phyloP scores from a whole-genome alignment of 2,797 vertebrate species.

The Labeo calbasu region DNA sequence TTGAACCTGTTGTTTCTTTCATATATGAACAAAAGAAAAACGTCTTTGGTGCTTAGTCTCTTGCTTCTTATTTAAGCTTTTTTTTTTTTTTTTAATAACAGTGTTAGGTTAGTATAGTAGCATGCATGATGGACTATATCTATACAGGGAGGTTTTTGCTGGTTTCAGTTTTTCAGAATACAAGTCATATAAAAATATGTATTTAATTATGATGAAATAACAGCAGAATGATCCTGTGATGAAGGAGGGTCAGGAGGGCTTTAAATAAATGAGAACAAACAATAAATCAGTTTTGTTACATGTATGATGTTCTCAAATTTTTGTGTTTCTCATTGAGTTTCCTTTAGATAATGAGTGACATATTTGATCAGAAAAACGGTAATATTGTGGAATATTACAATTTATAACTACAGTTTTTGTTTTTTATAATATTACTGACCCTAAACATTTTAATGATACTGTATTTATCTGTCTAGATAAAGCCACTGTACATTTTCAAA shows the following conservation, averaged over 20 bases:
- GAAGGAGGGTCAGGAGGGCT: constrained; percentile 21
- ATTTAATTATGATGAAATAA: constrained; percentile 69
- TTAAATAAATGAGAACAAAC: constrained; percentile 20
- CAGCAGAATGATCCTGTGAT: constrained; percentile 56
- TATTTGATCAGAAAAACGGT: no score
- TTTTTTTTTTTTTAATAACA: constrained; percentile 80
- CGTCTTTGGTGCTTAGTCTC: constrained; percentile 65
- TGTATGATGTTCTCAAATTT: constrained; percentile 8
- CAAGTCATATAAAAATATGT: constrained; percentile 67
- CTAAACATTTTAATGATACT: no score
- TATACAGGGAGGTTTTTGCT: constrained; percentile 67
- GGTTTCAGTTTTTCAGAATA: constrained; percentile 71
- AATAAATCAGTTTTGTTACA: constrained; percentile 45
- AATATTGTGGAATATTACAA: no score
- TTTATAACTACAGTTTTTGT: no score
- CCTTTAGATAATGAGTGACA: not conserved
- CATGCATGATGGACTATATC: constrained; percentile 86
- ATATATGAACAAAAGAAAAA: constrained; percentile 68
- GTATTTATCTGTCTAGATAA: not conserved
- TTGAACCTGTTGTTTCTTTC: constrained; percentile 78
- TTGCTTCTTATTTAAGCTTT: constrained; percentile 57
- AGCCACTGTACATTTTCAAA: not conserved
- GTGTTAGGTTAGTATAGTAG: constrained; percentile 81
- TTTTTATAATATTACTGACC: no score
- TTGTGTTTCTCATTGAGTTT: constrained; percentile 12